Conservation (phyloP, 2,888 invertebrate genomes). For the Entomobrya proxima region DNA sequence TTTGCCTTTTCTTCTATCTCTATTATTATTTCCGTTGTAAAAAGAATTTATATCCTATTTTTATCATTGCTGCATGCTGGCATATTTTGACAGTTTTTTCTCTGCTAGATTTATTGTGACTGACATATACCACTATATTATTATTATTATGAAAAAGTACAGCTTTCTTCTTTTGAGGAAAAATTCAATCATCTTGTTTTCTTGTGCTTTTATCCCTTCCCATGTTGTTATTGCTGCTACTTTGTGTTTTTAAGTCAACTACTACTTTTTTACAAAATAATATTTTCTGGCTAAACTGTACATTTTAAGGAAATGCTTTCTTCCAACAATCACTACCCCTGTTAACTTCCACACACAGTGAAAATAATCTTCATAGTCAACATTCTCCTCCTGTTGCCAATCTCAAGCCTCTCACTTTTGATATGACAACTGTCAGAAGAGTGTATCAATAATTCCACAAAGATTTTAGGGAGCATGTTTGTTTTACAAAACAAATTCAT, state of each 20-base stretch:
- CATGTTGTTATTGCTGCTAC: background rate
- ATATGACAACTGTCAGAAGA: slow-evolving; percentile 47
- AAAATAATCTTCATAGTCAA: background rate
- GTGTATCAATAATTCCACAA: slow-evolving; percentile 65
- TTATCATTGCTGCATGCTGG: background rate
- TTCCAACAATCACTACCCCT: no score
- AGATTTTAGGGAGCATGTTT: slow-evolving; percentile 56
- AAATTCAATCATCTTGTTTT: slow-evolving; percentile 35
- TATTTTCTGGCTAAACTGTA: background rate
- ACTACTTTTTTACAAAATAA: background rate
- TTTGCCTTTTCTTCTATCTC: no score
- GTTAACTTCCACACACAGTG: background rate
- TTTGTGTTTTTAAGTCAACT: background rate
- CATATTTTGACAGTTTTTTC: background rate
- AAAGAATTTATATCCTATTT: no score
- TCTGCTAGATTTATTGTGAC: background rate
- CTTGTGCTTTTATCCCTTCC: background rate
- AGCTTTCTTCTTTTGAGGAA: background rate
- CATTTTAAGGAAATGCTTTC: background rate
- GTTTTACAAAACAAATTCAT: slow-evolving; percentile 55
- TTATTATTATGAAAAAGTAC: background rate
- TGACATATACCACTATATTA: background rate
- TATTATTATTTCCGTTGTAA: background rate
- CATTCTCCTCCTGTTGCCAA: background rate
- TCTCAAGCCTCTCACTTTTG: background rate